Evolutionary conservation across 2,888 invertebrate species (phyloP).

Genomic region (Leptinotarsa rubiginosa): DNA sequence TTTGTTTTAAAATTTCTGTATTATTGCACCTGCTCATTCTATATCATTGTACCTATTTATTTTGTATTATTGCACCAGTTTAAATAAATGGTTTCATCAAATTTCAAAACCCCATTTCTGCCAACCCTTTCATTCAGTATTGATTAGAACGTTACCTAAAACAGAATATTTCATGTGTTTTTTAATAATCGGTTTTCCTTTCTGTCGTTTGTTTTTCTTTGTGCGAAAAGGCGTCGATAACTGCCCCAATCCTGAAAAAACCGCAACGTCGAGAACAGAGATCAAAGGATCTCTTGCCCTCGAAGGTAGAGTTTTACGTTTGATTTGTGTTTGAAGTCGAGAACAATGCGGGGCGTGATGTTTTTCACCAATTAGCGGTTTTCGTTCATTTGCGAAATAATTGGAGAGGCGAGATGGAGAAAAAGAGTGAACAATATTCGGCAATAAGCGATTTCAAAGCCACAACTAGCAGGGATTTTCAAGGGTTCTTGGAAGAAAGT

Average conservation of each 20-base stretch:
- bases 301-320: constrained; percentile 7
- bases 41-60: no score
- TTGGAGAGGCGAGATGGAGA: background rate
- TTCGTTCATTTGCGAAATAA: constrained; percentile 2
- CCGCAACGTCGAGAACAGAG: background rate
- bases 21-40: no score
- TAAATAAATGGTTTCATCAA: background rate
- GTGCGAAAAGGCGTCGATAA: constrained; percentile 14
- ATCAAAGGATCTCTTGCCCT: constrained; percentile 10
- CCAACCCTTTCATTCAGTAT: background rate
- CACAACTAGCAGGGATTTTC: background rate
- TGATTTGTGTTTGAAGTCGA: constrained; percentile 17
- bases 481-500: background rate
- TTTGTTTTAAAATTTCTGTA: no score
- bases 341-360: constrained; percentile 11
- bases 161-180: constrained; percentile 6
- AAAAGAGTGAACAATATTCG: constrained; percentile 3
- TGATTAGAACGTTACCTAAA: background rate
- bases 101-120: background rate
- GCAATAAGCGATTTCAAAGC: background rate
- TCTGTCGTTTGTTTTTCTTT: background rate
- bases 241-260: constrained; percentile 4
- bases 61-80: background rate
- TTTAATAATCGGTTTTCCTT: background rate
- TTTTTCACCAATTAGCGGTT: constrained; percentile 26